Conservation (phyloP, 35 echinoderm and acorn worm species). For the Chiridota heheva region DNA sequence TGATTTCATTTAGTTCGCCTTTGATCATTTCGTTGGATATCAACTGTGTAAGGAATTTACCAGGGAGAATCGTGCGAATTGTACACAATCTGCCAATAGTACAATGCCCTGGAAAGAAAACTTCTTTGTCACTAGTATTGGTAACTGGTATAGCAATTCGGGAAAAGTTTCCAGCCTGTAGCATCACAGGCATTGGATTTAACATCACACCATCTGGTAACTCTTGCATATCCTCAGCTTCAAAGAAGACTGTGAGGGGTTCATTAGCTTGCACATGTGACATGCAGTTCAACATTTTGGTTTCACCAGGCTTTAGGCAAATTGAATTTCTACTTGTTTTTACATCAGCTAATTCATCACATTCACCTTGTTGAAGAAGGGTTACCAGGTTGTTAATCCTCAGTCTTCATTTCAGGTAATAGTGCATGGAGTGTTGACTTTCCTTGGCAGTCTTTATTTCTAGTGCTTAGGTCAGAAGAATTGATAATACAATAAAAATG, state of each 20-base stretch:
- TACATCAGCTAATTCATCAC: background rate
- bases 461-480: too few species aligned
- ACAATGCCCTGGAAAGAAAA: background rate
- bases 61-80: background rate
- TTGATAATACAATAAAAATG: too few species aligned
- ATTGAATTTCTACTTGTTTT: background rate
- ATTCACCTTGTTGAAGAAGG: background rate
- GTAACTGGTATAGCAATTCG: conserved; percentile 12
- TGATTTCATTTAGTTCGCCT: background rate
- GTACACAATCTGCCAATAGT: background rate
- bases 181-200: background rate
- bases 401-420: background rate
- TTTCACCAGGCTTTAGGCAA: background rate
- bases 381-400: background rate
- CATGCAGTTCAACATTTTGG: background rate
- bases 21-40: background rate
- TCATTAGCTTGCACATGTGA: conserved; percentile 11
- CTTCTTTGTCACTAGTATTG: background rate
- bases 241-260: conserved; percentile 12
- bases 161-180: conserved; percentile 10
- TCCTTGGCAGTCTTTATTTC: too few species aligned
- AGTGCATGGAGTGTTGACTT: too few species aligned
- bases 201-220: conserved; percentile 6
- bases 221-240: background rate
- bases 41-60: background rate